These are phyloP conservation scores for Liasis olivaceus DNA, from an alignment of 2,797 vertebrate species.

Conservation along the genomic window DNA sequence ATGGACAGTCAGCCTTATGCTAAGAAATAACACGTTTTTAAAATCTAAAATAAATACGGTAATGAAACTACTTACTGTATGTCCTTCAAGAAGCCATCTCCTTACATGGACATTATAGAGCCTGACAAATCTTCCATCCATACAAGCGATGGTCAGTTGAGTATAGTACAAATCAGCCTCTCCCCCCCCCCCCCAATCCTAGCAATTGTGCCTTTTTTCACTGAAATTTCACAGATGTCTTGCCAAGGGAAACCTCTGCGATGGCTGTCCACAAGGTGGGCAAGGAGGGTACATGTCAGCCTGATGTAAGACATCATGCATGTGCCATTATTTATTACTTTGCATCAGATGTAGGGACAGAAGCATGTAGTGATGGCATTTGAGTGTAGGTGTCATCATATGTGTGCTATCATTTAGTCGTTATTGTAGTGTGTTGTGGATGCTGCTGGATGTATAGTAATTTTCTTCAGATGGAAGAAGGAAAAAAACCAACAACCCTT, in stretches of 20 bases:
- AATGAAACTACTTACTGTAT: background rate
- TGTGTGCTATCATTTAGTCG: background rate
- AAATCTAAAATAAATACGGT: background rate
- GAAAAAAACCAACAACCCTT: background rate
- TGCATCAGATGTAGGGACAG: background rate
- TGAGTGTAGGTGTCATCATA: background rate
- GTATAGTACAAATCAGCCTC: background rate
- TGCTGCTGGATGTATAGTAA: background rate
- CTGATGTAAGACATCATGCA: background rate
- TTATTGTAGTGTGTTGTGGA: background rate
- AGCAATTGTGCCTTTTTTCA: background rate
- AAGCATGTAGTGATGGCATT: background rate
- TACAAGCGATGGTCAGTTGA: background rate
- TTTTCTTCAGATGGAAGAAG: background rate
- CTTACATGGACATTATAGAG: background rate
- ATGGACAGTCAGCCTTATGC: background rate
- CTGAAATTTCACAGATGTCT: background rate
- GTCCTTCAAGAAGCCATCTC: background rate
- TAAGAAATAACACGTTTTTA: background rate
- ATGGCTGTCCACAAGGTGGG: background rate
- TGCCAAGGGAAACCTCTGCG: background rate
- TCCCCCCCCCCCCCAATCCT: background rate
- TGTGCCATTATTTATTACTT: background rate
- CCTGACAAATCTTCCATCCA: fast-evolving
- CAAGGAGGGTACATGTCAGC: background rate